Evolutionary conservation across 2,888 invertebrate species (phyloP), one percentile per base, ranked within the genome.

Genomic region (Deilephila elpenor): DNA sequence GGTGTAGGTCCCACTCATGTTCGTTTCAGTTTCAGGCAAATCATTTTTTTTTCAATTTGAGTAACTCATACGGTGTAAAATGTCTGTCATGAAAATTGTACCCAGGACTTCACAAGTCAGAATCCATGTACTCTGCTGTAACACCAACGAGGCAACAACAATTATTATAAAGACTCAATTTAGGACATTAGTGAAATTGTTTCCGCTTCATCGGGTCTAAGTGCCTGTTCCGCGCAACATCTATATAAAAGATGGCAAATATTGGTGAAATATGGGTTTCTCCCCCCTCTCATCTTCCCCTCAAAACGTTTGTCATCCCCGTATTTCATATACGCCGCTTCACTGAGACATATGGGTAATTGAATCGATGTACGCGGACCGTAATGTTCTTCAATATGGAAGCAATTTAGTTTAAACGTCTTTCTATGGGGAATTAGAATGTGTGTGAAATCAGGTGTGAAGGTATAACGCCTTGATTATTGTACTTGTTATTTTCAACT

Each of bases 341-440:
- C 71, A 64, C 74, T 70, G 79, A 83, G 79, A 86, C 81, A 81
- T 81, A 82, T 79, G 79, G 77, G 80, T 84, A 83, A 85, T 84
- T 82, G 83, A 81, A 83, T 80, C 79, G 79, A 82, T 84, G 80
- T 80, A 79, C 80, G 76, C 78, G 74, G 76, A 75, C 75, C 72
- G 82, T 81, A 82, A 79, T 76, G 78, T 72, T 77, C 79, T 84
- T 84, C 86, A 85, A 78, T 86, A 87, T 86, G 82, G 77, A 77
- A 80, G 84, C 80, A 85, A 86, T 86, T 85, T 81, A 73, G 78
- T 81, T 80, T 83, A 82, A 85, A 84, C 80, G 80, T 81, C 83
- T 81, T 79, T 75, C 80, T 77, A 80, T 77, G 79, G 79, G 75
- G 76, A 82, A 83, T 76, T 74, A 72, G 61, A 75, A 77, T 44